phyloP scores from a whole-genome alignment of 2,888 invertebrate species.

The Malacosoma neustria region DNA sequence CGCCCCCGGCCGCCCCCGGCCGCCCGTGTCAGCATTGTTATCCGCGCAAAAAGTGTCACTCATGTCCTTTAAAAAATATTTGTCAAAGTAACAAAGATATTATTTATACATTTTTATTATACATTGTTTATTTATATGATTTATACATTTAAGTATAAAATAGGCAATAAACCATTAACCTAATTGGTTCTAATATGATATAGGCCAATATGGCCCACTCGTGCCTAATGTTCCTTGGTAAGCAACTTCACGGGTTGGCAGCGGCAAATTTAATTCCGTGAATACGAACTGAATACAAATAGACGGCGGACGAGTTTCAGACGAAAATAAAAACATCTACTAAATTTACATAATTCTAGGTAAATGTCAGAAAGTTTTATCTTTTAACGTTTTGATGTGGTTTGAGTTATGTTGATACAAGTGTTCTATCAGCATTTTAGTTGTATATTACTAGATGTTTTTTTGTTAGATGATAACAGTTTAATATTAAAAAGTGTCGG shows the following conservation, averaged over 20 bases:
- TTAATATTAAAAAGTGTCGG: no score
- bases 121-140: background rate
- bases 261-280: slow-evolving; percentile 35
- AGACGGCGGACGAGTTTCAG: slow-evolving; percentile 12
- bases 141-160: background rate
- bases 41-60: no score
- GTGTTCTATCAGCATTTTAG: no score
- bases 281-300: slow-evolving; percentile 34
- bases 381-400: no score
- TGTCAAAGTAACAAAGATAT: no score
- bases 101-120: background rate
- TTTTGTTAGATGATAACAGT: no score
- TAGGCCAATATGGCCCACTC: slow-evolving; percentile 10
- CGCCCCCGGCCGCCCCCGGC: no score
- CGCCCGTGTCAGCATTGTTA: no score
- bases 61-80: no score
- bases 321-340: slow-evolving; percentile 6
- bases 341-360: background rate
- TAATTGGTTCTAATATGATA: background rate
- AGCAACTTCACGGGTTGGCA: slow-evolving; percentile 26
- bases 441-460: no score
- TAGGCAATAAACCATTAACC: background rate
- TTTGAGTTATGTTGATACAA: no score
- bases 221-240: slow-evolving; percentile 17
- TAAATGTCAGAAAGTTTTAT: no score